phyloP scores from a whole-genome alignment of 2,797 vertebrate species.

The Acrossocheilus wenchowensis region DNA sequence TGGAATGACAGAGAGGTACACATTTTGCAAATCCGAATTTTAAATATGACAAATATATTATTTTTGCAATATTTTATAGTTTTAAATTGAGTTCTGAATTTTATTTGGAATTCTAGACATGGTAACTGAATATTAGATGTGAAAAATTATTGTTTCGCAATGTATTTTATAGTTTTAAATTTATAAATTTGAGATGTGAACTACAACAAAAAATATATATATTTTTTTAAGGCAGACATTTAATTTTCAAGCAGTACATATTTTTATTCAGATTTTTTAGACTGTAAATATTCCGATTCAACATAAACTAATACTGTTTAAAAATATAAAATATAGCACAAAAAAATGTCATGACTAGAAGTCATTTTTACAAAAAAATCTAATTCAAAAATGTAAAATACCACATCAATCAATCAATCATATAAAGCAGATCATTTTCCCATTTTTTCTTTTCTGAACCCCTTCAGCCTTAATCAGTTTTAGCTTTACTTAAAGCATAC shows the following conservation, averaged over 20 bases:
- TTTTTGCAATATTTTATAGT: neutral
- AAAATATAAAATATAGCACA: neutral
- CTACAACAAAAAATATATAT: neutral
- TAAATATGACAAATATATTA: neutral
- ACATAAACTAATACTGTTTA: neutral
- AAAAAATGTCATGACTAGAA: neutral
- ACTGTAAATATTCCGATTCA: neutral
- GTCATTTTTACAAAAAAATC: neutral
- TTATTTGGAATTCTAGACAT: no score
- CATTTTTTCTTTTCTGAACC: constrained; percentile 56
- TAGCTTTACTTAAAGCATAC: neutral
- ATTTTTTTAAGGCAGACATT: neutral
- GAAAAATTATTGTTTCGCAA: neutral
- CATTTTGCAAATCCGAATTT: neutral
- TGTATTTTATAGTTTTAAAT: neutral
- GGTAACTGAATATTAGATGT: neutral
- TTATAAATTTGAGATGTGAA: neutral
- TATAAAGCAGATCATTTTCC: neutral
- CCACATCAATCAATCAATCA: neutral
- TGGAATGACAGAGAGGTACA: neutral
- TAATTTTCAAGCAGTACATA: neutral
- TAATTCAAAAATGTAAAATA: neutral
- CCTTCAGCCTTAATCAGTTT: constrained; percentile 72
- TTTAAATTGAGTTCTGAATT: neutral
- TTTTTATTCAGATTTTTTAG: neutral